These are phyloP conservation scores for Anas platyrhynchos DNA, from an alignment of 2,113 vertebrate species.

Conservation along the genomic window DNA sequence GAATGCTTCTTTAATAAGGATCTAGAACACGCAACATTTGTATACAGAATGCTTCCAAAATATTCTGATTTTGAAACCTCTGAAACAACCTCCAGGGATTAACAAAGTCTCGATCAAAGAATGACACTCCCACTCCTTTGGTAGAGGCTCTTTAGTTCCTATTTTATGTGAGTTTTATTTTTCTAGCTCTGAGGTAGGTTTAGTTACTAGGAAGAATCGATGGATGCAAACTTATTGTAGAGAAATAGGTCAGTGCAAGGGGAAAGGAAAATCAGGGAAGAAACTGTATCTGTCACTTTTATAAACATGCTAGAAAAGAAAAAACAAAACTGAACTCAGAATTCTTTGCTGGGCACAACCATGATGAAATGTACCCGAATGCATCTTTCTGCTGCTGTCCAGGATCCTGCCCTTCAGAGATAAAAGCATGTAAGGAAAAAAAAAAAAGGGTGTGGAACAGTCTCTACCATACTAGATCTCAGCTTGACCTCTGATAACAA, in stretches of 20 bases:
- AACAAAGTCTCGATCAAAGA: neutral
- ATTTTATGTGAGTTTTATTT: neutral
- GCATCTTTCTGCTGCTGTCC: neutral
- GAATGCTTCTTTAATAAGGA: neutral
- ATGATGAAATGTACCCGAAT: neutral
- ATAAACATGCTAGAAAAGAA: neutral
- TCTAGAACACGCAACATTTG: neutral
- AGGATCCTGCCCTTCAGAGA: neutral
- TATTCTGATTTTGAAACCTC: neutral
- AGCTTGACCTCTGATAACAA: neutral
- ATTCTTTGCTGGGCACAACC: neutral
- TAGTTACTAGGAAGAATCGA: neutral
- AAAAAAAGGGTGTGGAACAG: too few species aligned
- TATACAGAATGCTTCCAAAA: neutral
- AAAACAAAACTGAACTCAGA: neutral
- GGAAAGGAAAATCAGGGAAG: neutral
- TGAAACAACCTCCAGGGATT: neutral
- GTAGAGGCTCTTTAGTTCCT: neutral
- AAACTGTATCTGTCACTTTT: neutral
- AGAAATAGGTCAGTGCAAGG: neutral
- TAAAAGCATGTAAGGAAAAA: neutral
- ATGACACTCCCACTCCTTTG: neutral
- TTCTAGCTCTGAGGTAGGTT: neutral
- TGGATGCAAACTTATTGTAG: neutral
- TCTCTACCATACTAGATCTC: neutral